Percentiles rank a stretch among this genome's conserved stretches.
Conservation (phyloP, 1,140 invertebrate genomes). For the Sipha flava region DNA sequence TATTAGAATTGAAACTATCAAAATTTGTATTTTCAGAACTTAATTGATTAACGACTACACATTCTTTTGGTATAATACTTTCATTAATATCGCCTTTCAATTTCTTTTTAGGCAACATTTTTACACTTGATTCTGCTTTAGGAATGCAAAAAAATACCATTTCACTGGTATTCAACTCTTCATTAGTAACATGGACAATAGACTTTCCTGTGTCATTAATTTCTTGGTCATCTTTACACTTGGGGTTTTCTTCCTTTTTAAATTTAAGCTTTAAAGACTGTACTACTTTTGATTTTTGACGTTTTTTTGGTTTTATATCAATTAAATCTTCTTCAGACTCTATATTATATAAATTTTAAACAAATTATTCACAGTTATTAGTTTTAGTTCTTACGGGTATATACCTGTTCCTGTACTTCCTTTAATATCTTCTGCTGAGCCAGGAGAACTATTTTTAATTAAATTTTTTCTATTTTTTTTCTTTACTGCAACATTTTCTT, state of each 20-base stretch:
- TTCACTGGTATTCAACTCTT: conserved; percentile 12
- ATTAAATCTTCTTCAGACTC: conserved; percentile 26
- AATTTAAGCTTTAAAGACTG: conserved; percentile 22
- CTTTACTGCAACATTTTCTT: conserved; percentile 5
- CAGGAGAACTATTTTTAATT: conserved; percentile 17
- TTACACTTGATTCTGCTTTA: conserved; percentile 1
- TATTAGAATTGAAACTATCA: background rate
- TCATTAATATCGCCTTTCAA: conserved; percentile 1
- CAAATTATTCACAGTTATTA: background rate
- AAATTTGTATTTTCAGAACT: background rate
- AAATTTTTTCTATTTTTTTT: conserved; percentile 3
- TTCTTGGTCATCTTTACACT: conserved; percentile 18
- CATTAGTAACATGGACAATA: conserved; percentile 22
- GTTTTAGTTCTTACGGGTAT: background rate
- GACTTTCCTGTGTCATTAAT: conserved; percentile 5
- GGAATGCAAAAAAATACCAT: conserved; percentile 26
- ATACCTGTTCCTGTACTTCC: conserved; percentile 19
- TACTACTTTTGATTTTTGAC: conserved; percentile 24
- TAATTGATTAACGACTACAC: background rate
- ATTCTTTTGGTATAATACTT: background rate
- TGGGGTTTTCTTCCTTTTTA: conserved; percentile 16
- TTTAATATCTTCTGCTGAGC: conserved; percentile 24
- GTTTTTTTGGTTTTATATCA: conserved; percentile 9
- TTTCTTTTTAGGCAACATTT: background rate
- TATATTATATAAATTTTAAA: background rate